A percentile compares a stretch with the other conserved stretches of the same genome.
These are phyloP conservation scores for Eufriesea mexicana DNA, from an alignment of 1,140 invertebrate species.

Conservation along the genomic window DNA sequence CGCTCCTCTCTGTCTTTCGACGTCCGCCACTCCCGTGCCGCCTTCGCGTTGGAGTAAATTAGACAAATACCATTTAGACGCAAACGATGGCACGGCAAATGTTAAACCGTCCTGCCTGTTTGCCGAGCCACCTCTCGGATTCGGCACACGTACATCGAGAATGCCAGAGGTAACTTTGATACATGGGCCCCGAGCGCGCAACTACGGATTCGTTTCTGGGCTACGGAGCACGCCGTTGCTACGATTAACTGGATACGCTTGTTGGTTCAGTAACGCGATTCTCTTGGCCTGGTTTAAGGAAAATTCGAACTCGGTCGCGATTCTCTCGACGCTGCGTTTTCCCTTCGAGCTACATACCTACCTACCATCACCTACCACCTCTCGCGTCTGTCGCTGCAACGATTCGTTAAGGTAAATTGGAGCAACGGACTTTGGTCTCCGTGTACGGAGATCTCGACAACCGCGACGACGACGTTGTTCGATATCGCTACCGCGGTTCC, in stretches of 20 bases:
- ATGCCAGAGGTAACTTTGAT: constrained; percentile 59
- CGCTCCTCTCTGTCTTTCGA: background rate
- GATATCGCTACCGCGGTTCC: background rate
- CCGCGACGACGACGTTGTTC: background rate
- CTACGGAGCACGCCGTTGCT: constrained; percentile 42
- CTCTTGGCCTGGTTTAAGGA: constrained; percentile 35
- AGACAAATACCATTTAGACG: constrained; percentile 74
- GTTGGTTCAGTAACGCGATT: constrained; percentile 25
- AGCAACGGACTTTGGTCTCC: background rate
- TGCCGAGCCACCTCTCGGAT: constrained; percentile 40
- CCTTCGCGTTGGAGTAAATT: constrained; percentile 61
- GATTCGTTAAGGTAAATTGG: constrained; percentile 14
- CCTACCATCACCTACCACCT: too few species aligned
- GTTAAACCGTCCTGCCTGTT: constrained; percentile 59
- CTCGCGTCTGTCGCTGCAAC: too few species aligned
- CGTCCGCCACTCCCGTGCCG: background rate
- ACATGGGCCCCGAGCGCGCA: constrained; percentile 33
- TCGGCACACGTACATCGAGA: constrained; percentile 55
- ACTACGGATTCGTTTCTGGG: constrained; percentile 46
- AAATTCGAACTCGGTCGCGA: constrained; percentile 7
- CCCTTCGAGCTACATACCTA: too few species aligned
- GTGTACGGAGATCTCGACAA: background rate
- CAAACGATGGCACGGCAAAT: constrained; percentile 63
- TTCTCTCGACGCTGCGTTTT: constrained; percentile 1
- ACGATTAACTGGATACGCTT: constrained; percentile 56